Evolutionary conservation across 2,113 vertebrate genomes (phyloP).

Genomic region (Megaptera novaeangliae): DNA sequence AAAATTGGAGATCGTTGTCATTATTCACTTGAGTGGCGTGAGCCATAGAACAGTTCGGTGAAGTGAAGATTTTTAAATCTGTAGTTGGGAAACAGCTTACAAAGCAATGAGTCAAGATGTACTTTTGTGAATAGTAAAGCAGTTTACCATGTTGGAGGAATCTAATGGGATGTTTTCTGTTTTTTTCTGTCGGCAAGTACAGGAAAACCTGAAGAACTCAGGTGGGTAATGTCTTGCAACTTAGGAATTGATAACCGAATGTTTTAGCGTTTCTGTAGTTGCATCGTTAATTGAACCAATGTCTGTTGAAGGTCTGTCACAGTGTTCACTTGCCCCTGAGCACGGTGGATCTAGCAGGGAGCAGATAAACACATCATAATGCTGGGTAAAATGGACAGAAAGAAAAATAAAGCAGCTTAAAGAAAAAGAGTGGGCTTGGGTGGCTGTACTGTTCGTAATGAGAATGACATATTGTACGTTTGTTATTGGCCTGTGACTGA

Average conservation of each 20-base stretch:
- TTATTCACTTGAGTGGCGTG: not conserved
- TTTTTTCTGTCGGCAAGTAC: constrained; percentile 67
- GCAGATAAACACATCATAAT: not conserved
- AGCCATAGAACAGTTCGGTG: not conserved
- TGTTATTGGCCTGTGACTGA: not conserved
- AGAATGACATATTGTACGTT: not conserved
- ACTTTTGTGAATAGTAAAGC: not conserved
- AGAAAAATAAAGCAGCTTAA: not conserved
- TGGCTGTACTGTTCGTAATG: not conserved
- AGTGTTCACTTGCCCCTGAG: not conserved
- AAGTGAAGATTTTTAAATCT: not conserved
- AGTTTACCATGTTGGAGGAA: not conserved
- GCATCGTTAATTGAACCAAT: not conserved
- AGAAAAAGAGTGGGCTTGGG: not conserved
- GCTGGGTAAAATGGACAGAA: not conserved
- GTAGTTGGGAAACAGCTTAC: not conserved
- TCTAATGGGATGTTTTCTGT: constrained; percentile 46
- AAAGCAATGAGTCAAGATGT: not conserved
- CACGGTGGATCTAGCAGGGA: not conserved
- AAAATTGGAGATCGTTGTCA: not conserved
- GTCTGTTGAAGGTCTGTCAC: not conserved
- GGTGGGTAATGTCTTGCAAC: constrained; percentile 67
- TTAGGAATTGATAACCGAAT: not conserved
- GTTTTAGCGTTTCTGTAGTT: not conserved
- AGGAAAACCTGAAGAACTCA: constrained; percentile 79